These are phyloP conservation scores for Dreissena polymorpha DNA, from an alignment of 1,140 invertebrate species.

Conservation along the genomic window DNA sequence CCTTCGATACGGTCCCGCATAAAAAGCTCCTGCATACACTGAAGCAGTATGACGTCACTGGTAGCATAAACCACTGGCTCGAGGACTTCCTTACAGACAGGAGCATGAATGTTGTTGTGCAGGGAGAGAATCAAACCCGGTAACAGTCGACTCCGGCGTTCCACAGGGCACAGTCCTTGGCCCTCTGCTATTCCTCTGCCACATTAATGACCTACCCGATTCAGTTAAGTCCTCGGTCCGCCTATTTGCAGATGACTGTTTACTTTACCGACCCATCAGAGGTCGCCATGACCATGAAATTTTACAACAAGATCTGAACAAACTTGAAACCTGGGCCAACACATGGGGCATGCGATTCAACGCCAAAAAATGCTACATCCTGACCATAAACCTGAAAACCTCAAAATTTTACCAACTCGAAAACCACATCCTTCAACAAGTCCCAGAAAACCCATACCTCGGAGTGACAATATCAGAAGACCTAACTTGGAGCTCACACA, in stretches of 20 bases:
- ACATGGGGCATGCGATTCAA: constrained; percentile 50
- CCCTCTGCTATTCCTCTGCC: constrained; percentile 33
- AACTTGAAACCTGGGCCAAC: constrained; percentile 6
- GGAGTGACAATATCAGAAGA: constrained; percentile 21
- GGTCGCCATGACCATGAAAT: neutral
- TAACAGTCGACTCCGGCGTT: neutral
- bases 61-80: constrained; percentile 17
- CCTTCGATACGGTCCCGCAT: constrained; percentile 45
- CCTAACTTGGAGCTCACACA: constrained; percentile 17
- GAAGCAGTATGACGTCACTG: constrained; percentile 7
- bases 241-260: constrained; percentile 54
- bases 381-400: constrained; percentile 19
- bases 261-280: constrained; percentile 14
- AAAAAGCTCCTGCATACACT: constrained; percentile 39
- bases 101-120: constrained; percentile 11
- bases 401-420: constrained; percentile 35
- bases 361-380: constrained; percentile 54
- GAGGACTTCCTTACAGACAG: constrained; percentile 25
- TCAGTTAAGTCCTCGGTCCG: constrained; percentile 43
- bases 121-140: constrained; percentile 2
- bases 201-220: constrained; percentile 56
- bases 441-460: constrained; percentile 40
- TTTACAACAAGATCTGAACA: constrained; percentile 1
- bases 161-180: constrained; percentile 13
- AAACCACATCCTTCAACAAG: constrained; percentile 53